Evolutionary conservation across 2,888 invertebrate genomes (phyloP).

Genomic region (Drosophila aldrichi): DNA sequence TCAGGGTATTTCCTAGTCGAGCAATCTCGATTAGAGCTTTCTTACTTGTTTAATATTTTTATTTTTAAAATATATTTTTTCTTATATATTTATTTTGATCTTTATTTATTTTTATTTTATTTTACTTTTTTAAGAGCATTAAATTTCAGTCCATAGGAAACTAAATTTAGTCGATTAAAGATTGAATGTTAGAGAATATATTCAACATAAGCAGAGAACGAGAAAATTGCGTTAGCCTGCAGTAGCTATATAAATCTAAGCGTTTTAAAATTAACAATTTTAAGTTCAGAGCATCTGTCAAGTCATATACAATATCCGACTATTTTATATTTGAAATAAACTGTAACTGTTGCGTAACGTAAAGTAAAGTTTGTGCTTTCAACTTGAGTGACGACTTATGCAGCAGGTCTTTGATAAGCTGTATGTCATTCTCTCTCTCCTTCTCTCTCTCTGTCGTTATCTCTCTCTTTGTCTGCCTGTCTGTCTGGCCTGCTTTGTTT

Average conservation of each 20-base stretch:
- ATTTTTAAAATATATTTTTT: too few relatives aligned
- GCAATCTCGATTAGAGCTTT: too few relatives aligned
- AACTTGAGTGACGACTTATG: conserved; percentile 1
- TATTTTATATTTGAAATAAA: neutral
- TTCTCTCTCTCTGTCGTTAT: too few relatives aligned
- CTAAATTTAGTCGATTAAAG: too few relatives aligned
- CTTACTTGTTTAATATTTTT: too few relatives aligned
- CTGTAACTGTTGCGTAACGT: neutral
- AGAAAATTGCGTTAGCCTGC: too few relatives aligned
- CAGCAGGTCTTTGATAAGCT: conserved; percentile 22
- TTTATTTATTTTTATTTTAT: too few relatives aligned
- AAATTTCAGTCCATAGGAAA: too few relatives aligned
- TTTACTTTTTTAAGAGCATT: too few relatives aligned
- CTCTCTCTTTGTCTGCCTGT: neutral
- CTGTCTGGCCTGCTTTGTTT: neutral
- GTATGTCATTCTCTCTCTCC: neutral
- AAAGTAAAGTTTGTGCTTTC: neutral
- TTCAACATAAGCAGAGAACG: neutral
- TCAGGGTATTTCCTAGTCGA: too few relatives aligned
- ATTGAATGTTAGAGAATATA: neutral
- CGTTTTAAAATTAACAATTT: neutral
- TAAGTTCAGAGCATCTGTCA: neutral
- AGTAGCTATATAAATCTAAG: neutral
- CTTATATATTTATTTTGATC: too few relatives aligned
- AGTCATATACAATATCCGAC: neutral